Percentiles rank a stretch among this genome's conserved stretches.
These are phyloP conservation scores for Gila robusta DNA, from an alignment of 2,797 vertebrate genomes.

Conservation along the genomic window DNA sequence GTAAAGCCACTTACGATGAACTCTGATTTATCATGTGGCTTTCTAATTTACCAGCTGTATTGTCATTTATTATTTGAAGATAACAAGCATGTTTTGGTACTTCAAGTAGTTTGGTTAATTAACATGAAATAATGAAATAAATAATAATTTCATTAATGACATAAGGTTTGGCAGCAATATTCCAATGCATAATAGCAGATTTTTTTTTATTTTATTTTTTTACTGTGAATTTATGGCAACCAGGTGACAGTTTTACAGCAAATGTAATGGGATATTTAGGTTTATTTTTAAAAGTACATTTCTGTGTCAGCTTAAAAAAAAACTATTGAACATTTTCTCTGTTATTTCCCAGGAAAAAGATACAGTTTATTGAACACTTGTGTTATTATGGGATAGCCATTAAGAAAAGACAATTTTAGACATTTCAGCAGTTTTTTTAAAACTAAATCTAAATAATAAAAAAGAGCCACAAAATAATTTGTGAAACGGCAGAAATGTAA, in stretches of 20 bases:
- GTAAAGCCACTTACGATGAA: too few species aligned
- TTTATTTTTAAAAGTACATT: neutral
- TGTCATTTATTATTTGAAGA: too few species aligned
- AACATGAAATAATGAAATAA: neutral
- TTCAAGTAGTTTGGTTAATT: neutral
- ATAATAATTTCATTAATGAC: neutral
- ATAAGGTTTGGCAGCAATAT: neutral
- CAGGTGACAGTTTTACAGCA: neutral
- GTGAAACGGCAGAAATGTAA: neutral
- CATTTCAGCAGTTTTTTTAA: neutral
- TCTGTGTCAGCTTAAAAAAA: neutral
- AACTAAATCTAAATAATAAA: neutral
- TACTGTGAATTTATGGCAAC: neutral
- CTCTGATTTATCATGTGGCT: neutral
- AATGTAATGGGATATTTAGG: neutral
- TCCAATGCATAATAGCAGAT: neutral
- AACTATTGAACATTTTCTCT: neutral
- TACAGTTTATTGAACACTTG: neutral
- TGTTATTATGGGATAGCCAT: neutral
- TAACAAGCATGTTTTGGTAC: neutral
- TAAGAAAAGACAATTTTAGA: neutral
- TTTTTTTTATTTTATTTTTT: neutral
- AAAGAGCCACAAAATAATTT: neutral
- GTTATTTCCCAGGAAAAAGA: too few species aligned
- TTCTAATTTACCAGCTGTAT: neutral